A percentile compares a stretch with the other conserved stretches of the same genome.
Evolutionary conservation across 2,888 invertebrate species (phyloP).

Genomic region (Strigamia crassipes): DNA sequence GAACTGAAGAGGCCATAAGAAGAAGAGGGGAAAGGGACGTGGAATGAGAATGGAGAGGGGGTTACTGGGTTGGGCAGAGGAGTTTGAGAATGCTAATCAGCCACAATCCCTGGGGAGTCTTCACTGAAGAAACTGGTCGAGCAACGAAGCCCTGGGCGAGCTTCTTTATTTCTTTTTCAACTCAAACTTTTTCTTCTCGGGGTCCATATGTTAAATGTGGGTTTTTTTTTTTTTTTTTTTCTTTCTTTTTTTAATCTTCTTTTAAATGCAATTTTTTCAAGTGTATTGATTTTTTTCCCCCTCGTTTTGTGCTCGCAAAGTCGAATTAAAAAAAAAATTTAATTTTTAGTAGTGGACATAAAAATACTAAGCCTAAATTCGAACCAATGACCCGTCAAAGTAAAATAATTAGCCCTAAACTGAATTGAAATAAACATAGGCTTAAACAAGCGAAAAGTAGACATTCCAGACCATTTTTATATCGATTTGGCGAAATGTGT

Average conservation of each 20-base stretch:
- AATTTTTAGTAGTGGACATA: too few species aligned
- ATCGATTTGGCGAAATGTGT: too few species aligned
- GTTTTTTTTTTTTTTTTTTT: background rate
- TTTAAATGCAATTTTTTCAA: too few species aligned
- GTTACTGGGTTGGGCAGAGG: conserved; percentile 34
- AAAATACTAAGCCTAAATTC: too few species aligned
- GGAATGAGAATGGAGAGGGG: conserved; percentile 23
- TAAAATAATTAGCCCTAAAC: too few species aligned
- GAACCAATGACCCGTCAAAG: too few species aligned
- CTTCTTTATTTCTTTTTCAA: background rate
- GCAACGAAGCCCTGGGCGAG: background rate
- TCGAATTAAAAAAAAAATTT: too few species aligned
- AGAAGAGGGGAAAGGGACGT: conserved; percentile 47
- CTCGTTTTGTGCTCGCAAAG: too few species aligned
- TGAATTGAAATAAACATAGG: too few species aligned
- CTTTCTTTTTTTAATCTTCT: background rate
- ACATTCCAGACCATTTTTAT: too few species aligned
- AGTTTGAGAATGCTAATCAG: conserved; percentile 35
- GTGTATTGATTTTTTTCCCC: too few species aligned
- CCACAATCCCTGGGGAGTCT: conserved; percentile 33
- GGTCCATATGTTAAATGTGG: background rate
- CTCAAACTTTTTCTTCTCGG: background rate
- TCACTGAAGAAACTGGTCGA: conserved; percentile 24
- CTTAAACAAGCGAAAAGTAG: too few species aligned
- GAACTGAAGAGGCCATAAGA: conserved; percentile 46